phyloP scores from a whole-genome alignment of 2,113 vertebrate genomes.

The Herpailurus yagouaroundi region DNA sequence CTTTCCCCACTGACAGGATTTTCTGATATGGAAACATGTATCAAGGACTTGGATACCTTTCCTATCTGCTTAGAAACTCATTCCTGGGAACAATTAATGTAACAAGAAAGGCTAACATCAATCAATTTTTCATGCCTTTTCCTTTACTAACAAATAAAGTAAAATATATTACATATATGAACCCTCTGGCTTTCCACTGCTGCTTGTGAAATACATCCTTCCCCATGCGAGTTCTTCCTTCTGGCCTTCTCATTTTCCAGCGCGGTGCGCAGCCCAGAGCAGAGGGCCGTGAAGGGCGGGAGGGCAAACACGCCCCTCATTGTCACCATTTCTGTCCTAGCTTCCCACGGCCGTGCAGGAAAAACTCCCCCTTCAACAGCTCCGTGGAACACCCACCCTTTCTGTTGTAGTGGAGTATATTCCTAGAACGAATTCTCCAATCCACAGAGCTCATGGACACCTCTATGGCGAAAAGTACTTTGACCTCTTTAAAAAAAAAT shows the following conservation, averaged over 20 bases:
- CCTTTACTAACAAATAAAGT: background rate
- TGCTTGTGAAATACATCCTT: constrained; percentile 76
- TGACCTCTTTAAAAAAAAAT: background rate
- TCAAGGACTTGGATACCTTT: background rate
- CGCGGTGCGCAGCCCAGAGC: constrained; percentile 76
- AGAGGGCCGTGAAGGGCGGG: background rate
- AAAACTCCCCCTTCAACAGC: background rate
- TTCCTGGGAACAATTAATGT: background rate
- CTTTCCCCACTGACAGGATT: background rate
- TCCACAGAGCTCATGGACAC: background rate
- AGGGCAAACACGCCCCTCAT: background rate
- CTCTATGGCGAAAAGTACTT: background rate
- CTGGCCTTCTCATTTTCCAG: constrained; percentile 85
- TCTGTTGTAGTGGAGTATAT: too few species aligned
- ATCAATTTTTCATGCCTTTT: background rate
- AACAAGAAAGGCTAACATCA: background rate
- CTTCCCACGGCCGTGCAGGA: constrained; percentile 21
- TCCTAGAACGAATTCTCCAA: background rate
- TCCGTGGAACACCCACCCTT: background rate
- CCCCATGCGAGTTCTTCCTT: constrained; percentile 85
- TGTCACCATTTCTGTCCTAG: background rate
- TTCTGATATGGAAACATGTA: background rate
- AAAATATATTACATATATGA: fast-evolving
- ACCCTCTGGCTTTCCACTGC: background rate
- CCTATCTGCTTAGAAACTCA: background rate